Percentiles rank a stretch among this genome's conserved stretches.
Conservation (phyloP, 2,888 invertebrate species). For the Callyntrura guangdongensis region DNA sequence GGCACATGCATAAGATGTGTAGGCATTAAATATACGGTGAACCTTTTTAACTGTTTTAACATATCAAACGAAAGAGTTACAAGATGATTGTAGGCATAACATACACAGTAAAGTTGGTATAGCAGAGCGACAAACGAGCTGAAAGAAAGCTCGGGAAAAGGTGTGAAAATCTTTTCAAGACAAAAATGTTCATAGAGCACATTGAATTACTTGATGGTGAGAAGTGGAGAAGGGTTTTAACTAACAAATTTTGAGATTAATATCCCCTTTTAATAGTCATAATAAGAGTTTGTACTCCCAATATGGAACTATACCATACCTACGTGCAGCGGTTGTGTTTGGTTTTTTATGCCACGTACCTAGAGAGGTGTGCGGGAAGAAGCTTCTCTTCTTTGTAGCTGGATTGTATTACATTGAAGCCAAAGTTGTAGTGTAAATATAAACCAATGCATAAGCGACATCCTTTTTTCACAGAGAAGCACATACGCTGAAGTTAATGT, state of each 20-base stretch:
- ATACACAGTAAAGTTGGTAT: not conserved
- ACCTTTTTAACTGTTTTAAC: too few relatives aligned
- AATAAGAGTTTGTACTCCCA: not conserved
- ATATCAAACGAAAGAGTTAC: not conserved
- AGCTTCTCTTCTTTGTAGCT: not conserved
- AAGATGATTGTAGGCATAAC: not conserved
- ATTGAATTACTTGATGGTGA: not conserved
- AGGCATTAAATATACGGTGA: not conserved
- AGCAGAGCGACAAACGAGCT: not conserved
- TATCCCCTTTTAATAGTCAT: slow-evolving; percentile 16
- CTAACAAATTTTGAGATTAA: slow-evolving; percentile 31
- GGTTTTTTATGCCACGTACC: too few relatives aligned
- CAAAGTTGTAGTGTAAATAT: too few relatives aligned
- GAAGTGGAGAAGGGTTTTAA: not conserved
- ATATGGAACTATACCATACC: not conserved
- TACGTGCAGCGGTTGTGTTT: too few relatives aligned
- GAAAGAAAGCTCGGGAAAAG: slow-evolving; percentile 62
- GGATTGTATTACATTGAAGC: not conserved
- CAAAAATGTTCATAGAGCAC: not conserved
- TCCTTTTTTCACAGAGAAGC: too few relatives aligned
- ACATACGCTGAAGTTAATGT: too few relatives aligned
- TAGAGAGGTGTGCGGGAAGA: not conserved
- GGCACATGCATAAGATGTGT: slow-evolving; percentile 43
- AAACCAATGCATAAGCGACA: too few relatives aligned
- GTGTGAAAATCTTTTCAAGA: slow-evolving; percentile 65